These are phyloP conservation scores for Liodrosophila aerea DNA, from an alignment of 2,888 invertebrate species.

Conservation along the genomic window DNA sequence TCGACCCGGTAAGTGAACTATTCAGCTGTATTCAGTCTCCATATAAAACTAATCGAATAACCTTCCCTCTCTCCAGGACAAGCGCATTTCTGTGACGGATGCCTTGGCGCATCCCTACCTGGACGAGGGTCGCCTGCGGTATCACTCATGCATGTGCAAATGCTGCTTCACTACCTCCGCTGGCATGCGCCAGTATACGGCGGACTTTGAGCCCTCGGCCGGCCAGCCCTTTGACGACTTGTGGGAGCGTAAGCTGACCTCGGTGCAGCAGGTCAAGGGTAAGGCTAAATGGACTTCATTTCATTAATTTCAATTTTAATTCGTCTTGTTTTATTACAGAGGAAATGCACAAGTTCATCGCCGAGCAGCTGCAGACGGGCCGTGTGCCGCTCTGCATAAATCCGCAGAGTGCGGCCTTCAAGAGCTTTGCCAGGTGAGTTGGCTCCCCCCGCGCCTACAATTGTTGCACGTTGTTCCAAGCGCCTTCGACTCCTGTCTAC, in stretches of 20 bases:
- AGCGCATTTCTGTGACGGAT: conserved; percentile 96
- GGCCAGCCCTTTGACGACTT: conserved; percentile 95
- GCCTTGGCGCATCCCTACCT: conserved; percentile 98
- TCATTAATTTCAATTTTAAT: no score
- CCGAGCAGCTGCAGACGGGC: conserved; percentile 96
- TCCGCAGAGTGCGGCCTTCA: conserved; percentile 99
- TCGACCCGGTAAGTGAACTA: conserved; percentile 95
- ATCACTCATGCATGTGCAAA: conserved; percentile 99
- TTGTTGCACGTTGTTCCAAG: conserved; percentile 8
- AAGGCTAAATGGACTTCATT: no score
- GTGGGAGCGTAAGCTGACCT: conserved; percentile 97
- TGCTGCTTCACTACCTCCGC: conserved; percentile 94
- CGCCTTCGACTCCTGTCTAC: no score
- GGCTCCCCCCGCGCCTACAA: background rate
- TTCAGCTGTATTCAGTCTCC: no score
- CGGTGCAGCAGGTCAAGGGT: conserved; percentile 98
- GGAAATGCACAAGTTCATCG: conserved; percentile 99
- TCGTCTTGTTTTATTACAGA: conserved; percentile 87
- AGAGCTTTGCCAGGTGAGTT: conserved; percentile 99
- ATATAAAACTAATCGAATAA: conserved; percentile 53
- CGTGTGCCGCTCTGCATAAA: conserved; percentile 99
- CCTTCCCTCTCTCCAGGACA: conserved; percentile 85
- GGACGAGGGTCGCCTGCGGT: conserved; percentile 98
- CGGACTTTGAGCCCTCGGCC: conserved; percentile 97
- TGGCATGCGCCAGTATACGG: conserved; percentile 92